Conservation (phyloP, 2,113 vertebrate species). For the Paradoxurus hermaphroditus region DNA sequence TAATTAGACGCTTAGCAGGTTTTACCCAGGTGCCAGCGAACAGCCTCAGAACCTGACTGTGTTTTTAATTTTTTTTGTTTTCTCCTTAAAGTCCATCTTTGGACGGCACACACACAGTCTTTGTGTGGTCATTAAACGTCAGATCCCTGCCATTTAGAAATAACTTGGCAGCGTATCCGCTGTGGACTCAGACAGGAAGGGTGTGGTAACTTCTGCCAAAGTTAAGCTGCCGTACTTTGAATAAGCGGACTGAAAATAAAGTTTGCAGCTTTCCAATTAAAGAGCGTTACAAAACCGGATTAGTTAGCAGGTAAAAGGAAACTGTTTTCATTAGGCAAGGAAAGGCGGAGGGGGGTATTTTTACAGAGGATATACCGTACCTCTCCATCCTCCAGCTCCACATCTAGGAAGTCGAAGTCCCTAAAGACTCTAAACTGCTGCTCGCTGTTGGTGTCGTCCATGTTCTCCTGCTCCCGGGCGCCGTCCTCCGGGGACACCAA, state of each 20-base stretch:
- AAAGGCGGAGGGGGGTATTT: neutral
- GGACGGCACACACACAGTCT: slow-evolving; percentile 17
- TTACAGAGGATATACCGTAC: slow-evolving; percentile 82
- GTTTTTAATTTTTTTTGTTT: neutral
- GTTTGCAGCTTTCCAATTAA: slow-evolving; percentile 63
- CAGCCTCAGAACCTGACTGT: neutral
- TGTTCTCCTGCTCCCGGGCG: slow-evolving; percentile 93
- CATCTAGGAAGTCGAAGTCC: slow-evolving; percentile 99
- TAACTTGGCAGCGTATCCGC: slow-evolving; percentile 67
- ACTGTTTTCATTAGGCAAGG: slow-evolving; percentile 19
- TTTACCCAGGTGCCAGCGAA: neutral
- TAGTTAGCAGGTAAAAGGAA: slow-evolving; percentile 50
- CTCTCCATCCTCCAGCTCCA: slow-evolving; percentile 99
- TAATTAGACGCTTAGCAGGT: neutral
- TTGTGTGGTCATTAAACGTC: slow-evolving; percentile 35
- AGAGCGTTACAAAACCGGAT: slow-evolving; percentile 52
- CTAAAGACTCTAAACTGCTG: slow-evolving; percentile 98
- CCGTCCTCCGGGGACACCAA: slow-evolving; percentile 97
- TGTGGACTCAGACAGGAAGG: slow-evolving; percentile 78
- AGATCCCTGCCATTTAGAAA: slow-evolving; percentile 68
- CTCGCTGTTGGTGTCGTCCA: slow-evolving; percentile 97
- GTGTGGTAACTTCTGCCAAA: slow-evolving; percentile 72
- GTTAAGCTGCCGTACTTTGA: slow-evolving; percentile 59
- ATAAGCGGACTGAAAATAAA: slow-evolving; percentile 65
- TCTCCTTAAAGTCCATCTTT: slow-evolving; percentile 24